phyloP scores from a whole-genome alignment of 2,888 invertebrate genomes.

The Drosophila leonis region DNA sequence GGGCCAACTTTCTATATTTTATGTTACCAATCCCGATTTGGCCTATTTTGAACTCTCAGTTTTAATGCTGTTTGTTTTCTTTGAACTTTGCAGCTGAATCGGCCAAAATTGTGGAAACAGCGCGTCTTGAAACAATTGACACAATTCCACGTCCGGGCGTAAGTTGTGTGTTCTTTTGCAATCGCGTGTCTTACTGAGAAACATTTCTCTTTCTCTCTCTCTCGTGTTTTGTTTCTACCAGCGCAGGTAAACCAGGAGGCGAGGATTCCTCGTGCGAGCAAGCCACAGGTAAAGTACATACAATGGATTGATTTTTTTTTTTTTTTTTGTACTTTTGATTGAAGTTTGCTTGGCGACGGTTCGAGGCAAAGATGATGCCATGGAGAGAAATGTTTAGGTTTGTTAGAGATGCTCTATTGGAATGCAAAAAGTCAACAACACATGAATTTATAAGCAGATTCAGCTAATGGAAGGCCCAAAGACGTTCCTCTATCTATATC shows the following conservation, averaged over 20 bases:
- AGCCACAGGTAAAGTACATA: conserved; percentile 50
- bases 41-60: neutral
- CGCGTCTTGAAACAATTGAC: conserved; percentile 52
- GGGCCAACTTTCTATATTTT: conserved; percentile 35
- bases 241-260: conserved; percentile 33
- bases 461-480: neutral
- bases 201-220: conserved; percentile 20
- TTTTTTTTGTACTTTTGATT: conserved; percentile 1
- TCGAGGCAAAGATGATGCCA: neutral
- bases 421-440: neutral
- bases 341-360: conserved; percentile 14
- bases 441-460: neutral
- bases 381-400: neutral
- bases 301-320: conserved; percentile 11
- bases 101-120: conserved; percentile 51
- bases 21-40: conserved; percentile 3
- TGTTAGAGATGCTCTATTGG: neutral
- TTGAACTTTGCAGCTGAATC: conserved; percentile 64
- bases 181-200: conserved; percentile 53
- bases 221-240: conserved; percentile 22
- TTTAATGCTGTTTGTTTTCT: conserved; percentile 65
- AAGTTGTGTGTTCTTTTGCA: conserved; percentile 45
- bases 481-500: neutral
- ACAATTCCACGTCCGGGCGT: conserved; percentile 59
- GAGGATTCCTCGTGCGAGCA: conserved; percentile 10